Evolutionary conservation across 2,113 vertebrate genomes (phyloP), one percentile per base, ranked within the genome.

Genomic region (Gambusia affinis): DNA sequence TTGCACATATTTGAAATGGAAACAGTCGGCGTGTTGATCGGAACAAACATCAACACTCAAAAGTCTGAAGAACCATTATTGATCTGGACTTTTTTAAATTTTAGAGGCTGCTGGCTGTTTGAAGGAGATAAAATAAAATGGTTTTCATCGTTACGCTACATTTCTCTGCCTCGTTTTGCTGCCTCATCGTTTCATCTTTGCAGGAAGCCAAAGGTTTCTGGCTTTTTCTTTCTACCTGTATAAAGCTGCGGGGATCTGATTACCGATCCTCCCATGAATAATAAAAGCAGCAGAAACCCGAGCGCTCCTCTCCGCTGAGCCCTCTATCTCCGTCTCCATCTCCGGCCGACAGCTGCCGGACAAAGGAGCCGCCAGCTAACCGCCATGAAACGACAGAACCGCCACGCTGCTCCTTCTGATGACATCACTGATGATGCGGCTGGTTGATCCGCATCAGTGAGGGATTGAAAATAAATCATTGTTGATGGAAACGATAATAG

Each of bases 241-340:
- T 72, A 73, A 79, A 80, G 75, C 37, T 39, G 64, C 73, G 51
- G 60, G 31, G 81, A 72, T 79, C 81, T 64, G 72, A 65, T 91
- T 88, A 70, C 81, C 30, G 63, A 65, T 70, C 57, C 67, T 37
- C 67, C 54, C 72, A 89, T 92, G 44, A 92, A 90, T 92, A 86
- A 90, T 86, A 22, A 60, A 81, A 64, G 35, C 10, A 79, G 42
- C 71, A 82, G 90, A 77, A 90, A 90, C 81, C 64, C 0, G 84
- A 91, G 75, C 35, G 31, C 39, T 2, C 47, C 17, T 3, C 65
- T 27, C 24, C n/a, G 0, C 29, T 28, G 6, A 29, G 30, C 57
- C 54, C 28, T 44, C 19, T 39, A 74, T 74, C 42, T 8, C 47
- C 47, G 74, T 22, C 61, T 70, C 69, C 75, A 77, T 22, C 61